Conservation (phyloP, 2,888 invertebrate genomes). For the Balanococcus diminutus region DNA sequence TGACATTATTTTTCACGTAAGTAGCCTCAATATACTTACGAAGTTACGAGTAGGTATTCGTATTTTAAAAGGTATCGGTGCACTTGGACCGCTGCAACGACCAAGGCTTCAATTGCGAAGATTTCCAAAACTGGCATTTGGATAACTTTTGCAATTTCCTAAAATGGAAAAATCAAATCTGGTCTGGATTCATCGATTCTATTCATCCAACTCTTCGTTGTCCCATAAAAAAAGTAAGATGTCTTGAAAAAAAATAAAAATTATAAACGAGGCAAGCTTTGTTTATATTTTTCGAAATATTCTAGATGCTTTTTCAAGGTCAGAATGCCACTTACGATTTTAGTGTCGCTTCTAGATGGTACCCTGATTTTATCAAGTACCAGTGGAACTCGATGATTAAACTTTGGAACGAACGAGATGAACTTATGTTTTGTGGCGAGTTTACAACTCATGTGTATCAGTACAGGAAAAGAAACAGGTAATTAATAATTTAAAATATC, state of each 20-base stretch:
- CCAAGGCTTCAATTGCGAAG: conserved; percentile 26
- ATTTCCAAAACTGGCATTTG: not conserved
- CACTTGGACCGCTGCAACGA: not conserved
- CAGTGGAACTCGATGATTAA: not conserved
- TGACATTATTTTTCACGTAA: too few relatives aligned
- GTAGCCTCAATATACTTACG: too few relatives aligned
- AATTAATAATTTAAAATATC: not conserved
- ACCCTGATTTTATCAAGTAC: not conserved
- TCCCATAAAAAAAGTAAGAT: not conserved
- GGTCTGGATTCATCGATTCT: not conserved
- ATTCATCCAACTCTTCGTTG: not conserved
- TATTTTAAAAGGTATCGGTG: not conserved
- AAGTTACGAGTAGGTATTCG: too few relatives aligned
- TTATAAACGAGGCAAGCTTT: not conserved
- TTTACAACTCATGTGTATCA: not conserved
- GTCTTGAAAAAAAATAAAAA: too few relatives aligned
- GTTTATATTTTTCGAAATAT: not conserved
- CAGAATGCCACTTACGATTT: not conserved
- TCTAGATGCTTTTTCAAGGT: not conserved
- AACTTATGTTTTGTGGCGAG: not conserved
- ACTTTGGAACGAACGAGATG: not conserved
- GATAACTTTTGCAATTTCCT: not conserved
- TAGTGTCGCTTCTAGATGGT: not conserved
- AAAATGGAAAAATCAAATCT: not conserved
- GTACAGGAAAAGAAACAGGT: not conserved